A percentile compares a stretch with the other conserved stretches of the same genome.
phyloP scores from a whole-genome alignment of 1,140 invertebrate species.

The Laodelphax striatellus region DNA sequence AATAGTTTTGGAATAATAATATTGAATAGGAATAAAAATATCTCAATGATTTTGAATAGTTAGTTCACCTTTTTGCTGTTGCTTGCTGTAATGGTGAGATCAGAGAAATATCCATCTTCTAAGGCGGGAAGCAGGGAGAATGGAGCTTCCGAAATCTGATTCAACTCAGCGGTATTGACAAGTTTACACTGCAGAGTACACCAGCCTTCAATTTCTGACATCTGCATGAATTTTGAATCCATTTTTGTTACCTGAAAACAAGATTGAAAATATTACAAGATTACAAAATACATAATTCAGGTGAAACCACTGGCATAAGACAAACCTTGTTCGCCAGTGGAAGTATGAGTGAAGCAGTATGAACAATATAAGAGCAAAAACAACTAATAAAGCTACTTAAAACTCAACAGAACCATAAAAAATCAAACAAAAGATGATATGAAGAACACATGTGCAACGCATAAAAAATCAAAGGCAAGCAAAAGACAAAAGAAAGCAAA shows the following conservation, averaged over 20 bases:
- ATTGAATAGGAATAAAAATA: neutral
- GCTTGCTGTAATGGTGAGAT: constrained; percentile 39
- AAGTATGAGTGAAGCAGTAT: too few relatives aligned
- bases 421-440: too few relatives aligned
- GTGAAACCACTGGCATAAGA: too few relatives aligned
- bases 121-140: constrained; percentile 49
- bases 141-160: constrained; percentile 32
- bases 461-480: too few relatives aligned
- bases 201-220: constrained; percentile 48
- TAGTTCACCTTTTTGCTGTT: constrained; percentile 38
- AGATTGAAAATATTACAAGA: neutral
- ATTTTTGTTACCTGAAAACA: constrained; percentile 32
- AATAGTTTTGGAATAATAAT: neutral
- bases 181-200: constrained; percentile 49
- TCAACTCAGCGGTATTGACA: constrained; percentile 28
- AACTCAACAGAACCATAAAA: too few relatives aligned
- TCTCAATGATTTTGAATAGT: neutral
- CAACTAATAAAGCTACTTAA: too few relatives aligned
- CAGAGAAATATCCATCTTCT: constrained; percentile 50
- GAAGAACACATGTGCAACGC: too few relatives aligned
- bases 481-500: too few relatives aligned
- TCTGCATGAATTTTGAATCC: constrained; percentile 39
- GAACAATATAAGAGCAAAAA: too few relatives aligned
- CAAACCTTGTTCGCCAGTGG: too few relatives aligned
- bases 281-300: too few relatives aligned